Evolutionary conservation across 2,797 vertebrate genomes (phyloP).

Genomic region (Sebastes hubbsi): DNA sequence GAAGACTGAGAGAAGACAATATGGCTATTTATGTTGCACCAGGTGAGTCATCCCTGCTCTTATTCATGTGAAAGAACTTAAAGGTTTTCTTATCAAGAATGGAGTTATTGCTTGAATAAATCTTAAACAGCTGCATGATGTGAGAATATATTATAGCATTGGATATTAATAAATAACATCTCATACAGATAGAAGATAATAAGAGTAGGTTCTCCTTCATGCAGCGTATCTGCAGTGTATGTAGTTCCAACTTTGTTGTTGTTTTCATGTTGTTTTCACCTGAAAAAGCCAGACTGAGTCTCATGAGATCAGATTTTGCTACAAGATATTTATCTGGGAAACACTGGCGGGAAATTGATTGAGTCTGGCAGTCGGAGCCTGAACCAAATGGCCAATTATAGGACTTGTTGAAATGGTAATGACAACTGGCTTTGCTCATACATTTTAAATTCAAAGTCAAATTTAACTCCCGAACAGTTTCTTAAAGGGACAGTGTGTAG

Average conservation of each 20-base stretch:
- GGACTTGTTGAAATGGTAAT: background rate
- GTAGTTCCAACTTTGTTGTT: background rate
- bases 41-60: slow-evolving; percentile 48
- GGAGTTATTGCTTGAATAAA: background rate
- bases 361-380: background rate
- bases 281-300: background rate
- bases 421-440: background rate
- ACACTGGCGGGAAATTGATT: background rate
- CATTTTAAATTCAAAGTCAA: background rate
- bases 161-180: background rate
- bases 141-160: background rate
- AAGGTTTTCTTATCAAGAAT: background rate
- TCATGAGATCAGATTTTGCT: background rate
- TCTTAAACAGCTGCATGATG: background rate
- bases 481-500: background rate
- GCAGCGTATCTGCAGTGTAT: background rate
- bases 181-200: background rate
- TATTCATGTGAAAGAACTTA: background rate
- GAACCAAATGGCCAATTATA: background rate
- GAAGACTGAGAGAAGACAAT: background rate
- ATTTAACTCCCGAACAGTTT: background rate
- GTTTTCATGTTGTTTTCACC: background rate
- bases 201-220: background rate
- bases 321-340: background rate
- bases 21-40: slow-evolving; percentile 27